Evolutionary conservation across 1,140 invertebrate genomes (phyloP).

Genomic region (Lanistes nyassanus): DNA sequence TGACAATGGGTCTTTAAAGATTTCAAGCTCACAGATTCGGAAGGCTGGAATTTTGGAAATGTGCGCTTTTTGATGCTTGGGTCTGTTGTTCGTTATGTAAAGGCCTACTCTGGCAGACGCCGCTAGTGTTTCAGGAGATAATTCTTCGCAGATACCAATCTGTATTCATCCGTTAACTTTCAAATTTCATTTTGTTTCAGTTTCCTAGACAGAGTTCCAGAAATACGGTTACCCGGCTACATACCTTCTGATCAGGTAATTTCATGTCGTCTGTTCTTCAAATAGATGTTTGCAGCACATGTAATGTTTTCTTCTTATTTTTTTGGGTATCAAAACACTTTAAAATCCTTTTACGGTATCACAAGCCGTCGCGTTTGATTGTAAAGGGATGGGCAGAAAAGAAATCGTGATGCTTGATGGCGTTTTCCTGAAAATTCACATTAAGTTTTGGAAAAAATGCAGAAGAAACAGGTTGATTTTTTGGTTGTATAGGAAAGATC

Average conservation of each 20-base stretch:
- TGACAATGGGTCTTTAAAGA: no score
- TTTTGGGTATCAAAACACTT: not conserved
- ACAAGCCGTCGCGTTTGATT: not conserved
- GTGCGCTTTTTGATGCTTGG: no score
- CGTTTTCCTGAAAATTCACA: not conserved
- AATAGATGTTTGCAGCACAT: not conserved
- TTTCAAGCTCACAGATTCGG: no score
- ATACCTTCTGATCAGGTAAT: conserved; percentile 58
- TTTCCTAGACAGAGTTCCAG: conserved; percentile 58
- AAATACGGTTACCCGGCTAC: conserved; percentile 49
- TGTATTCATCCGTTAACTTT: no score
- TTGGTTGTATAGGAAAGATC: no score
- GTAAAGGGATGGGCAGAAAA: not conserved
- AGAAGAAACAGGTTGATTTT: no score
- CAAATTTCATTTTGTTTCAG: conserved; percentile 38
- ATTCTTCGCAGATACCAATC: no score
- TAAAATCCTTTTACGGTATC: not conserved
- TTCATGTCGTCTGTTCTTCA: not conserved
- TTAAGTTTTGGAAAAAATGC: not conserved
- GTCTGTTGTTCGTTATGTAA: no score
- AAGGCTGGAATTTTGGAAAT: no score
- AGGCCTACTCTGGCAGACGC: no score
- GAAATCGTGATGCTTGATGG: not conserved
- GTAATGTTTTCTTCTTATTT: not conserved
- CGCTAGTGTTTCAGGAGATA: no score